Evolutionary conservation across 2,797 vertebrate species (phyloP), one percentile per base, ranked within the genome.

Genomic region (Sebastes vulpes): DNA sequence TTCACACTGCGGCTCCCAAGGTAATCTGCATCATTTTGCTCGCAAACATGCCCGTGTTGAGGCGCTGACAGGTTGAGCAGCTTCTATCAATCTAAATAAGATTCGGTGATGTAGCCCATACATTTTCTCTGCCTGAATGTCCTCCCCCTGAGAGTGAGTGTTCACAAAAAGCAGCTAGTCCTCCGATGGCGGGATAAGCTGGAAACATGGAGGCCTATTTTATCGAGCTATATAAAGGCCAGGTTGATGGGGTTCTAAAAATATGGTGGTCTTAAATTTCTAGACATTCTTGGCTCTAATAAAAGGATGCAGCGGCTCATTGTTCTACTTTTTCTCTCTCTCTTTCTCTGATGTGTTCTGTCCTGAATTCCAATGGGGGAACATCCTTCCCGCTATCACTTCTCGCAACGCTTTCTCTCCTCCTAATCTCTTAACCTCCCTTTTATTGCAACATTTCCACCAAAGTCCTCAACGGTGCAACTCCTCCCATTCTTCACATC

Each of bases 181-280:
- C 74, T 92, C 73, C 79, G 87, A 86, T 80, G 67, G 77, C 14
- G 21, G 83, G 81, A 91, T 85, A 85, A 90, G 86, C 87, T 88
- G 84, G 68, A 89, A 94, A 94, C 90, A 81, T 58, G 38, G 85
- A 94, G 94, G 86, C 93, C 94, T 94, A 95, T 94, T 95, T 96
- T 91, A 94, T 87, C 26, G 70, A 84, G 93, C 94, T 95, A 93
- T 95, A 94, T 95, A 94, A 95, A 94, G 95, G 89, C 94, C 92
- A 91, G 92, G 92, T 94, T 95, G 95, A 95, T 94, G 90, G 94
- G 91, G 67, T 94, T 95, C 95, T 95, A 95, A 95, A 96, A 96
- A 96, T 95, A 96, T 84, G 91, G 89, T 64, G 81, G 89, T 92
- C 93, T 96, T 95, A 93, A 83, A 94, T 92, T 94, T 93, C 90